Conservation (phyloP, 2,113 vertebrate species). For the Todiramphus chloris region DNA sequence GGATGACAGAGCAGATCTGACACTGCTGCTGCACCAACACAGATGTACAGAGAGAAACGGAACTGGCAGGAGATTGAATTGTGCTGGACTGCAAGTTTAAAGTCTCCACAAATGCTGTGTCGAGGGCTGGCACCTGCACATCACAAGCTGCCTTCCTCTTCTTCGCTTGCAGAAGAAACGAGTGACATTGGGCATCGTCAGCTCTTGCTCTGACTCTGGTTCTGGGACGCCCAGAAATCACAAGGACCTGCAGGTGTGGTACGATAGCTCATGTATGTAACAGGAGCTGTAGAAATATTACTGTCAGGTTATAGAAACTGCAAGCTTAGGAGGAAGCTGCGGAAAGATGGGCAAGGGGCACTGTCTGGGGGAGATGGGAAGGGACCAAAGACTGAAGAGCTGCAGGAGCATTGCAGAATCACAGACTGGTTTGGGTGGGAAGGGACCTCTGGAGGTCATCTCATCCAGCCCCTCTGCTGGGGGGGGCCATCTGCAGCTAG, state of each 20-base stretch:
- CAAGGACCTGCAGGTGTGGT: no score
- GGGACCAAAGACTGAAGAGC: no score
- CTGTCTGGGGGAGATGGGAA: background rate
- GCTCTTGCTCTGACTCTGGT: background rate
- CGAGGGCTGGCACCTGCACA: background rate
- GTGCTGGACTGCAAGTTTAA: background rate
- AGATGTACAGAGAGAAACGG: background rate
- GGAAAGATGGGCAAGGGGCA: background rate
- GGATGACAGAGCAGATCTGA: background rate
- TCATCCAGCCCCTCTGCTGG: no score
- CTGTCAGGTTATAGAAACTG: background rate
- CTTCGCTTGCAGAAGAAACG: fast-evolving
- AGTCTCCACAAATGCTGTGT: background rate
- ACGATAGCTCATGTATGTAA: background rate
- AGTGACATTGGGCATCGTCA: fast-evolving
- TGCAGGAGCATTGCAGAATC: no score
- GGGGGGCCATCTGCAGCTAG: no score
- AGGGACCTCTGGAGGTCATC: no score
- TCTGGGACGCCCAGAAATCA: background rate
- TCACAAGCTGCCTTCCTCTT: background rate
- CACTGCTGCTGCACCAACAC: background rate
- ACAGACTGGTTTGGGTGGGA: no score
- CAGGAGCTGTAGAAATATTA: background rate
- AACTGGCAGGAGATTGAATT: fast-evolving
- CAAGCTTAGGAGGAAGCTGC: background rate